Percentiles rank a stretch among this genome's conserved stretches.
Conservation (phyloP, 2,113 vertebrate genomes). For the Machaerirhynchus nigripectus region DNA sequence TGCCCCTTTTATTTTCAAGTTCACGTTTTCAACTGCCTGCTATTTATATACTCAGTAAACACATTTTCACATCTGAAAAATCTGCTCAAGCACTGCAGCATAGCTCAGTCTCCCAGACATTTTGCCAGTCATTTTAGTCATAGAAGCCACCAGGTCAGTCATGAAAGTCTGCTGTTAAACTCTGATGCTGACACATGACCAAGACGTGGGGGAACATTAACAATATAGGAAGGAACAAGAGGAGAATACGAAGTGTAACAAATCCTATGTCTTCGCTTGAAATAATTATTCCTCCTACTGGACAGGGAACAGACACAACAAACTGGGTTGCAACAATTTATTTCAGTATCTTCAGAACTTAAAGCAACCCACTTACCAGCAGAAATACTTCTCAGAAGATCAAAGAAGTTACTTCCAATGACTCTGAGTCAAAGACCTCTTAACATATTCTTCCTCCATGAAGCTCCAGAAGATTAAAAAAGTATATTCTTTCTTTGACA, state of each 20-base stretch:
- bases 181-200: background rate
- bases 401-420: background rate
- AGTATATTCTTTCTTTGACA: background rate
- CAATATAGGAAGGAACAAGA: background rate
- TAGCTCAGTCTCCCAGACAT: background rate
- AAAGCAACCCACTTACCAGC: background rate
- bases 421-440: background rate
- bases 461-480: background rate
- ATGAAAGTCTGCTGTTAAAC: background rate
- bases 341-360: background rate
- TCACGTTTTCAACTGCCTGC: background rate
- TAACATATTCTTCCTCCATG: background rate
- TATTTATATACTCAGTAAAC: background rate
- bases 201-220: background rate
- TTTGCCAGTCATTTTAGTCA: background rate
- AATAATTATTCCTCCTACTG: background rate
- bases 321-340: background rate
- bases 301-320: background rate
- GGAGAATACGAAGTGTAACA: background rate
- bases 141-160: background rate
- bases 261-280: background rate
- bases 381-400: background rate
- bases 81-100: background rate
- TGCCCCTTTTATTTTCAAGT: background rate
- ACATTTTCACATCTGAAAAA: background rate